Evolutionary conservation across 2,888 invertebrate species (phyloP), one percentile per base, ranked within the genome.

Genomic region (Falcaria lacertinaria): DNA sequence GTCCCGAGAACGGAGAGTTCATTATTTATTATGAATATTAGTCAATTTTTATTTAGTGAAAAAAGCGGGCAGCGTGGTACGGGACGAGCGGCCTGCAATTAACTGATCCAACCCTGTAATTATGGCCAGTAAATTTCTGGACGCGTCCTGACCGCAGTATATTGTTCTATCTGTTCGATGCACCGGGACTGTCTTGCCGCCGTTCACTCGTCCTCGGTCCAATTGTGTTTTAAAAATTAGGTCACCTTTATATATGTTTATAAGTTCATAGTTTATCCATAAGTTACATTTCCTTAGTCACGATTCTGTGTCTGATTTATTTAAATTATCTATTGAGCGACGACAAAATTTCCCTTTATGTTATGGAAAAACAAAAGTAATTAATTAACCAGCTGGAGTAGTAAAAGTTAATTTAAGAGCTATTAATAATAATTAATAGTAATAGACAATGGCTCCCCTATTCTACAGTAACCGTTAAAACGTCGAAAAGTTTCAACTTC

Each of bases 71-170:
- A 77, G 69, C 79, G 79, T 75, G 64, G 57, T 56, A 52, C 74
- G 74, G 76, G 78, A 60, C 76, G 76, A 67, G 69, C 67, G 69
- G 61, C 87, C 92, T 92, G 93, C 94, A 94, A 94, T 94, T 94
- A 94, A 94, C 92, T 92, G 92, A 90, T 90, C 86, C 91, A 91
- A 94, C 93, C 94, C 94, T 94, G 92, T 93, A 94, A 94, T 94
- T 94, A 94, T 92, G 93, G 93, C 91, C 94, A 93, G 94, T 94
- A 94, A 94, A 94, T 94, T 92, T 92, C 91, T 91, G 91, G 92
- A 92, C 91, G 91, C 91, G 91, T 90, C 90, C 88, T 83, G 80
- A 70, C 73, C 74, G 63, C 67, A 61, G 62, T 78, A 78, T 84
- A 86, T 85, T 85, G 84, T 84, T 87, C 84, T 88, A 84, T 88